Conservation (phyloP, 2,797 vertebrate species). For the Odontamblyopus rebecca region DNA sequence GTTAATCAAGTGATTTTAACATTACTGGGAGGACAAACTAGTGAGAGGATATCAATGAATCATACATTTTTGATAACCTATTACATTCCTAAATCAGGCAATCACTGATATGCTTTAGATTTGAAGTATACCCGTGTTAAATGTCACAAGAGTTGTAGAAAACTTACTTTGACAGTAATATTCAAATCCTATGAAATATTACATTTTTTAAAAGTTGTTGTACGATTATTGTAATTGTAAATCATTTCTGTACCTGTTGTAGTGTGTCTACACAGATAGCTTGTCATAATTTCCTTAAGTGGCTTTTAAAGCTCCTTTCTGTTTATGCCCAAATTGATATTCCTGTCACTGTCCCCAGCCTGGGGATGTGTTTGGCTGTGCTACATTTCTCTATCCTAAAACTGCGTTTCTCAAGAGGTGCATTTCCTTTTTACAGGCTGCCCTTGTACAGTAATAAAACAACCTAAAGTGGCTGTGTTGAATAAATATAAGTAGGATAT, state of each 20-base stretch:
- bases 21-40: neutral
- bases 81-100: neutral
- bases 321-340: conserved; percentile 30
- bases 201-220: neutral
- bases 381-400: conserved; percentile 12
- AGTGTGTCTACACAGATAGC: neutral
- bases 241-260: neutral
- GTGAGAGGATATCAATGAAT: neutral
- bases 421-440: neutral
- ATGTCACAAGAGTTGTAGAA: neutral
- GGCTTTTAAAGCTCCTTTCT: conserved; percentile 13
- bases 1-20: conserved; percentile 8
- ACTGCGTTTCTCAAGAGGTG: conserved; percentile 16
- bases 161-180: neutral
- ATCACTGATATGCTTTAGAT: neutral
- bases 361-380: conserved; percentile 22
- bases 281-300: conserved; percentile 1
- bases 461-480: conserved; percentile 15
- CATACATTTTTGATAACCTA: conserved; percentile 3
- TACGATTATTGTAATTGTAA: neutral
- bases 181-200: neutral
- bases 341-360: conserved; percentile 21
- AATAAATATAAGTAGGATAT: conserved; percentile 20
- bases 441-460: conserved; percentile 18
- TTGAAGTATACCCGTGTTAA: neutral